A percentile compares a stretch with the other conserved stretches of the same genome.
phyloP scores from a whole-genome alignment of 2,888 invertebrate genomes.

The Itoplectis maculator region DNA sequence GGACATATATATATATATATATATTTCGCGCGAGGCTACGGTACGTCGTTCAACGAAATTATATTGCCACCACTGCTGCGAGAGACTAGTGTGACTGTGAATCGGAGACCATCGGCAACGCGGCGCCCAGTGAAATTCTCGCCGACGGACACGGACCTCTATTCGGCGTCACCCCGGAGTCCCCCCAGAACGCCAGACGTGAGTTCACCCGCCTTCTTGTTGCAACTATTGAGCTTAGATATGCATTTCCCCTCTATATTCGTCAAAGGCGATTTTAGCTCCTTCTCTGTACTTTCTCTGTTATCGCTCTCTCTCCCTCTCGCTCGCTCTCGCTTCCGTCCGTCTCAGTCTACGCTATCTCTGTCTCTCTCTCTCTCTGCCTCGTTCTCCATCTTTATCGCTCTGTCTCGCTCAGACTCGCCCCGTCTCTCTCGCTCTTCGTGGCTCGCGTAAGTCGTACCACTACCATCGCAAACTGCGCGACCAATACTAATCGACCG shows the following conservation, averaged over 20 bases:
- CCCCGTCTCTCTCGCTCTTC: neutral
- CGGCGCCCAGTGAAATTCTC: conserved; percentile 17
- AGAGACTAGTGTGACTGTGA: neutral
- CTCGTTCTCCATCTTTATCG: neutral
- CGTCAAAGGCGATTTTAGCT: neutral
- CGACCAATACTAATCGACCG: conserved; percentile 31
- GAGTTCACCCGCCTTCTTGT: neutral
- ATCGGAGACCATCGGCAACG: neutral
- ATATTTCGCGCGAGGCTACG: neutral
- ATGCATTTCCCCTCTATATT: neutral
- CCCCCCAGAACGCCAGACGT: neutral
- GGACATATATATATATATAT: neutral
- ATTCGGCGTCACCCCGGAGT: conserved; percentile 9
- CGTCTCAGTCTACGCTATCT: neutral
- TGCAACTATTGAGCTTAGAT: neutral
- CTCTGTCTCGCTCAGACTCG: neutral
- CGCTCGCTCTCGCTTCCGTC: neutral
- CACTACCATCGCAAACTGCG: neutral
- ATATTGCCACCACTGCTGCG: neutral
- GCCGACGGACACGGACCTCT: neutral
- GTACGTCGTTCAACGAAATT: neutral
- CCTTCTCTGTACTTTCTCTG: conserved; percentile 11
- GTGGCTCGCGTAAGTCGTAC: neutral
- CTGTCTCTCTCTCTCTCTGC: neutral
- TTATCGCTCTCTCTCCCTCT: neutral